Evolutionary conservation across 2,888 invertebrate species (phyloP), one percentile per base, ranked within the genome.

Genomic region (Hedya salicella): DNA sequence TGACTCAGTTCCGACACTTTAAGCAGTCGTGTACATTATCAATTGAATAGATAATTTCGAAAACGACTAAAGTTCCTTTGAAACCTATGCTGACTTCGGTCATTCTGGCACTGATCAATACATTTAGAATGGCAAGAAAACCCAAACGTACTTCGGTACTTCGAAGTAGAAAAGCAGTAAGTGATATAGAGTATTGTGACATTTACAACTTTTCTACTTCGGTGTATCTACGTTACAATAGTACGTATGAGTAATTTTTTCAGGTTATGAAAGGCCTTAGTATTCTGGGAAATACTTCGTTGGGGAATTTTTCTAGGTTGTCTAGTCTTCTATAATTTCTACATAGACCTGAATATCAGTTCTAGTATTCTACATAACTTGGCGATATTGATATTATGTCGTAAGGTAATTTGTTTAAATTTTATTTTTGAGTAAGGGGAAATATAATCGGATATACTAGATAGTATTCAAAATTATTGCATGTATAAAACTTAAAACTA

Each of bases 181-280:
- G 36, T n/a, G 19, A 19, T 40, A 19, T 19, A 53, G n/a, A 14
- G 19, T 14, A 6, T 21, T 25, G 21, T 40, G 42, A 16, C 25
- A 8, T 8, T n/a, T 40, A 13, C 8, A 25, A 16, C 25, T 3
- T 56, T 30, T 36, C 21, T 30, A 36, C 6, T 16, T 21, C 14
- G 30, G 42, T 39, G 16, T 30, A 44, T 53, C 49, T 17, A 21
- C 32, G n/a, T 44, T 54, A 42, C 62, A 16, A 59, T n/a, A 46
- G n/a, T n/a, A n/a, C n/a, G 9, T 59, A 44, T 52, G 59, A 65
- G 1, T 64, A 57, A 64, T 44, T 39, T 59, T 44, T 52, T 48
- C 50, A 52, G 50, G 25, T n/a, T 8, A 2, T 42, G 63, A 49
- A 32, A 52, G 8, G 16, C 9, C 14, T 44, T 48, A 14, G 57